Base-by-base conservation (phyloP, 2,113 vertebrate species). In the Astatoreochromis straeleni region DNA sequence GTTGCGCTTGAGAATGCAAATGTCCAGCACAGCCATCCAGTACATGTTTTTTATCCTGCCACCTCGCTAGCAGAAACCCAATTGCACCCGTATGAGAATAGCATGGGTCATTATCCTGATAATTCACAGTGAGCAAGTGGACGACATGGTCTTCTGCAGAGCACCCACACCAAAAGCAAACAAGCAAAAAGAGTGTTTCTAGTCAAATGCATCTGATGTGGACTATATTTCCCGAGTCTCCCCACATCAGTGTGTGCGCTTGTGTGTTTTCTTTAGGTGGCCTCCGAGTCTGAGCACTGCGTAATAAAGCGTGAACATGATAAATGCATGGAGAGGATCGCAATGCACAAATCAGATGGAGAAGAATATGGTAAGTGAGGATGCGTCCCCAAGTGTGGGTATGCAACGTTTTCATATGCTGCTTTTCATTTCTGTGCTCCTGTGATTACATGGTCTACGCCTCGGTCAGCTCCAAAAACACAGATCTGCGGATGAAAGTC, bases 301-400 rank as follows among this genome's bases (percentile, higher is more conserved):
- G 80, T 97, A 70, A 96, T 95, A 83, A 95, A 96, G 83, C 93
- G 93, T 11, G 96, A 97, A 84, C 94, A 96, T 78, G 96, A 97
- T 88, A 95, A 95, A 88, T 97, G 96, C 92, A 95, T 95, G 95
- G 95, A 96, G 89, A 95, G 54, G 86, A 97, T 97, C 29, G 80
- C 80, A 2, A 82, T 81, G 68, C 95, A 96, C 70, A 68, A 92
- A 75, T 86, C 94, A 4, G 90, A 96, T 6, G 95, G 94, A 80
- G 63, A 84, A 35, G 93, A 95, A 21, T 89, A 90, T 17, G 90
- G 96, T 96, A 90, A 93, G 96, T 79, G 51, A 57, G 42, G 14
- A 38, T 85, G 12, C 2, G 2, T 51, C 73, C 45, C 45, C 17
- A 51, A 49, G 73, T 78, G 45, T 70, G 42, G 7, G 38, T 60